These are phyloP conservation scores for Hesperophylax magnus DNA, from an alignment of 1,140 invertebrate species.

Conservation along the genomic window DNA sequence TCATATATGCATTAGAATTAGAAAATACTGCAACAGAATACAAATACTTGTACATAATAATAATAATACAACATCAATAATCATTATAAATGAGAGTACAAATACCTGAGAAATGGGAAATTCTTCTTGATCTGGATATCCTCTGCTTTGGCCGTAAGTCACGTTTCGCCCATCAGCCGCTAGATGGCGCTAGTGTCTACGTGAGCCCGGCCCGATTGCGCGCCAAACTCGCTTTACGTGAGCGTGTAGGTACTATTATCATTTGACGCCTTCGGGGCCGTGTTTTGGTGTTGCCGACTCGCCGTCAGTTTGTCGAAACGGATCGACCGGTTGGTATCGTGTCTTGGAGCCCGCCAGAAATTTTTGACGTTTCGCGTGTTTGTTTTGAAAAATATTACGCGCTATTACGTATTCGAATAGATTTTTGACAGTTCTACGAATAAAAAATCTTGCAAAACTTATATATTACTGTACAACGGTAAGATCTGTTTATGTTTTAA, in stretches of 20 bases:
- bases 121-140: too few species aligned
- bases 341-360: background rate
- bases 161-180: constrained; percentile 22
- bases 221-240: constrained; percentile 31
- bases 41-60: too few species aligned
- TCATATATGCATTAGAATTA: too few species aligned
- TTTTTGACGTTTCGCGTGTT: constrained; percentile 43
- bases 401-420: constrained; percentile 1
- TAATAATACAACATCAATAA: too few species aligned
- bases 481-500: background rate
- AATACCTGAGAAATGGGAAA: background rate
- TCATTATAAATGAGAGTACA: background rate
- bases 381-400: constrained; percentile 30
- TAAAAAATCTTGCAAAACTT: too few species aligned
- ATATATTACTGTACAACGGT: too few species aligned
- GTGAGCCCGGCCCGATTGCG: constrained; percentile 28
- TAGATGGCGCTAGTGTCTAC: constrained; percentile 35
- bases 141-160: background rate
- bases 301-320: constrained; percentile 37
- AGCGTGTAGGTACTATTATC: background rate
- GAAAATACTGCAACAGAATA: too few species aligned
- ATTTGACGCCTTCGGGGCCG: constrained; percentile 10
- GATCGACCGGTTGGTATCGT: constrained; percentile 18
- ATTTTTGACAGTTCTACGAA: background rate
- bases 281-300: constrained; percentile 6